Base-by-base conservation (phyloP, 2,113 vertebrate genomes). In the cattle (Bos taurus) region DNA sequence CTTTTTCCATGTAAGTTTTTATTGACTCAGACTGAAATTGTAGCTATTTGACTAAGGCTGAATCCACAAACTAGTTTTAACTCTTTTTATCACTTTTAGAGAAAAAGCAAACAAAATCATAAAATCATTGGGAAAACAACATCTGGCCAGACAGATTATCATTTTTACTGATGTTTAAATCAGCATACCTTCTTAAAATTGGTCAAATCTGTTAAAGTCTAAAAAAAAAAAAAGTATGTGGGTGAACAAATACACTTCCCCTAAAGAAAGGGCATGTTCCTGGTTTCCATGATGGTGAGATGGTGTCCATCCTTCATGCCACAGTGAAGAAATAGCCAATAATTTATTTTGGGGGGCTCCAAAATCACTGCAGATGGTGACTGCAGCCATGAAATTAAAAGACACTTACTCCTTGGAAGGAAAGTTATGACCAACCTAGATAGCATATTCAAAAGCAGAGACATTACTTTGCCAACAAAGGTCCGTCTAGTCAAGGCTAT, bases 121-220 rank as follows among this genome's bases (percentile, higher is more conserved):
- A 88, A 78, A 90, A 64, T 89, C 48, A 64, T 10, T 62, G 64
- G 54, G 40, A 91, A 97, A 97, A 59, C 30, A 97, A 54, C n/a
- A 78, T 71, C 33, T 33, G 15, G 46, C 82, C 36, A 88, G 1
- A 86, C 11, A 64, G 67, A 48, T 88, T 46, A 50, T 80, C 33
- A 30, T 74, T 95, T 88, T 88, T 67, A 90, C 30, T 50, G 19
- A 78, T 54, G 16, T 87, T 88, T 60, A 91, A 94, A 74, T 26
- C 64, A 74, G 7, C 10, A 6, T 89, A n/a, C 25, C 50, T 88
- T 43, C 94, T 96, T 33, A 57, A 33, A 94, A 78, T 52, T 92
- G 57, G 19, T 56, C 91, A 87, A n/a, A 56, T 14, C 48, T 36
- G 6, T 82, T 87, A 71, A 74, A 90, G 96, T 94, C 33, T 30